Conservation (phyloP, 2,113 vertebrate genomes). For the Mastomys natalensis region DNA sequence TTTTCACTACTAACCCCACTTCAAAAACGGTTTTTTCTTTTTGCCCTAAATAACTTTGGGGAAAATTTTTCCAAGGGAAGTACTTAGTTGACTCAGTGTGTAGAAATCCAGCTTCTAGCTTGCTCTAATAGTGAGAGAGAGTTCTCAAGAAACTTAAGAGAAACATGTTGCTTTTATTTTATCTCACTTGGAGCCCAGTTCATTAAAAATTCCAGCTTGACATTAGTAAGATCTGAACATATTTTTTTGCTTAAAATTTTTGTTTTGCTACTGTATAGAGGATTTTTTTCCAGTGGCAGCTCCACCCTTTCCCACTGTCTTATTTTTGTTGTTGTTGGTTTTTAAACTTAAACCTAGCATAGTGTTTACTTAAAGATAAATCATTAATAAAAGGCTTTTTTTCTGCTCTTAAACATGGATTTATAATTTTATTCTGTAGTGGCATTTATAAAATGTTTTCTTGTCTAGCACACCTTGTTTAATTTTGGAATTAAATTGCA, state of each 20-base stretch:
- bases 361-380: background rate
- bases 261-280: background rate
- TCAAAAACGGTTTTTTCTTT: constrained; percentile 71
- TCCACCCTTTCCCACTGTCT: background rate
- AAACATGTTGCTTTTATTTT: constrained; percentile 75
- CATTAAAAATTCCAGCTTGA: constrained; percentile 61
- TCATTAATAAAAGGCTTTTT: background rate
- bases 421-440: constrained; percentile 43
- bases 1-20: constrained; percentile 50
- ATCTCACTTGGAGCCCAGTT: constrained; percentile 56
- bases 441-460: background rate
- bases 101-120: constrained; percentile 64
- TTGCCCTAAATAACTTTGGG: constrained; percentile 64
- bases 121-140: constrained; percentile 55
- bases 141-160: constrained; percentile 44
- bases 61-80: constrained; percentile 77
- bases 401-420: background rate
- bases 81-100: constrained; percentile 57
- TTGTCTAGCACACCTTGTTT: background rate
- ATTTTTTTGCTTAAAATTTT: constrained; percentile 45
- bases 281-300: background rate
- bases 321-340: background rate
- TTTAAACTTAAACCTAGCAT: background rate
- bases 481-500: background rate
- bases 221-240: constrained; percentile 9